These are phyloP conservation scores for Lamellibrachia columna DNA, from an alignment of 2,888 invertebrate genomes.

Conservation along the genomic window DNA sequence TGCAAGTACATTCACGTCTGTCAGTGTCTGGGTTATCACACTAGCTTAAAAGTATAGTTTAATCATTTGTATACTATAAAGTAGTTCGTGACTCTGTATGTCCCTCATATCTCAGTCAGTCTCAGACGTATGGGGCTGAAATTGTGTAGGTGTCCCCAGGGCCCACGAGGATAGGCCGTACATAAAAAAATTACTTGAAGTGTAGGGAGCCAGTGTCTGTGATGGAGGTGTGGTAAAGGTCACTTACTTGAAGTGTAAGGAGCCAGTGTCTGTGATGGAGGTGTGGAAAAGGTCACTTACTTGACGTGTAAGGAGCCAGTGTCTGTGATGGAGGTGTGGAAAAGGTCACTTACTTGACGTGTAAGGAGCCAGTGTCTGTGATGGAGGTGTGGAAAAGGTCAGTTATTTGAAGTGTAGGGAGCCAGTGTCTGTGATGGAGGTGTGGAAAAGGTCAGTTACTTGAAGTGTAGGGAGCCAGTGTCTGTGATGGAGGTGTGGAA, in stretches of 20 bases:
- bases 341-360: too few species aligned
- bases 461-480: conserved; percentile 33
- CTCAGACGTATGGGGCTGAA: too few species aligned
- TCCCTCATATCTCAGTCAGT: too few species aligned
- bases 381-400: not conserved
- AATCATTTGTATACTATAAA: too few species aligned
- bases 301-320: too few species aligned
- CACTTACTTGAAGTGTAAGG: too few species aligned
- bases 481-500: conserved; percentile 37
- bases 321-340: not conserved
- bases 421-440: too few species aligned
- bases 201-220: too few species aligned
- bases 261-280: not conserved
- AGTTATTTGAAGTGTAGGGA: conserved; percentile 23
- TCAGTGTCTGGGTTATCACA: not conserved
- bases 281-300: not conserved
- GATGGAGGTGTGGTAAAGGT: too few species aligned
- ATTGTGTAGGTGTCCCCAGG: too few species aligned
- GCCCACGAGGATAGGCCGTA: too few species aligned
- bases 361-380: not conserved
- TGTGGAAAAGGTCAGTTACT: conserved; percentile 27
- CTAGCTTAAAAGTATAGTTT: not conserved
- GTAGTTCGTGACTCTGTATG: too few species aligned
- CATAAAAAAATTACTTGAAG: not conserved
- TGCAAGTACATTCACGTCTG: conserved; percentile 26